phyloP scores from a whole-genome alignment of 2,888 invertebrate species.

The Mythimna vitellina region DNA sequence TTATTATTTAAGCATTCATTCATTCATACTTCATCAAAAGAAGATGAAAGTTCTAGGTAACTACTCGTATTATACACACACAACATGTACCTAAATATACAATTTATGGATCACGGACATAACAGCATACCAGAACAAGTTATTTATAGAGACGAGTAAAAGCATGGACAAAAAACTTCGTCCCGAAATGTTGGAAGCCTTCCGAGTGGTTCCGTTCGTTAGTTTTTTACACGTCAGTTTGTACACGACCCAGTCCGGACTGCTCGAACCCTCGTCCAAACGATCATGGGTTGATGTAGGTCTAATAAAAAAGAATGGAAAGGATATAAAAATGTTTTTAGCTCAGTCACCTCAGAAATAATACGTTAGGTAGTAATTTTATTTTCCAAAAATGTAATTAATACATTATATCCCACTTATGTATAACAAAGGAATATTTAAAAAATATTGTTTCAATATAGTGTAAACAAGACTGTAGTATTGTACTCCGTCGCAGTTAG shows the following conservation, averaged over 20 bases:
- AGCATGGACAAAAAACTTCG: constrained; percentile 81
- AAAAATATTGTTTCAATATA: constrained; percentile 52
- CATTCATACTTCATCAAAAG: constrained; percentile 56
- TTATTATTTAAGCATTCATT: constrained; percentile 14
- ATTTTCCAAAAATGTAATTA: constrained; percentile 1
- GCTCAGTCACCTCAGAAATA: constrained; percentile 22
- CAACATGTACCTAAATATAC: constrained; percentile 54
- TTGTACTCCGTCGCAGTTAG: constrained; percentile 67
- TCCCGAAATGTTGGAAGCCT: constrained; percentile 83
- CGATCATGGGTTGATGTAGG: constrained; percentile 81
- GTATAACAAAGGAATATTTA: constrained; percentile 28
- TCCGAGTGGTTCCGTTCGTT: constrained; percentile 75
- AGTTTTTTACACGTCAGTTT: constrained; percentile 76
- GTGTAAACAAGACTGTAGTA: constrained; percentile 63
- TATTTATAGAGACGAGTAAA: constrained; percentile 83
- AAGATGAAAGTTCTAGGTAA: constrained; percentile 70
- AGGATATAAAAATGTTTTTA: constrained; percentile 48
- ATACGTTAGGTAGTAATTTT: constrained; percentile 3
- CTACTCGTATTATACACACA: constrained; percentile 37
- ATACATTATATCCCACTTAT: not conserved
- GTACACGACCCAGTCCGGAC: constrained; percentile 69
- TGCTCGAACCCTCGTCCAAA: constrained; percentile 69
- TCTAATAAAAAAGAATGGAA: constrained; percentile 67
- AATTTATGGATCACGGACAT: constrained; percentile 69
- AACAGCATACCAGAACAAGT: constrained; percentile 77